Percentiles rank a stretch among this genome's conserved stretches.
Evolutionary conservation across 2,888 invertebrate species (phyloP).

Genomic region (Bursaphelenchus okinawaensis): DNA sequence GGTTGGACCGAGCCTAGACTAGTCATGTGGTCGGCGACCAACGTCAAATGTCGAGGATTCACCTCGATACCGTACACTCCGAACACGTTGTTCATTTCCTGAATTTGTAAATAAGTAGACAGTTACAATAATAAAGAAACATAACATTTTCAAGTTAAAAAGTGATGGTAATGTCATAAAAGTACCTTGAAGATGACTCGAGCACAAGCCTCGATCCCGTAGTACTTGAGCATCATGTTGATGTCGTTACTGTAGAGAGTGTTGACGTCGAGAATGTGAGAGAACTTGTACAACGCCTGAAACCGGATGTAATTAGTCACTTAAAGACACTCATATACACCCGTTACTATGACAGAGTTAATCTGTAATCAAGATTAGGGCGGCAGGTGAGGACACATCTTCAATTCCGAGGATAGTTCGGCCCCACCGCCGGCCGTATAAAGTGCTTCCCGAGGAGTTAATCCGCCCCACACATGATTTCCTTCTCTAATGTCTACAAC

Average conservation of each 20-base stretch:
- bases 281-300: slow-evolving; percentile 78
- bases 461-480: background rate
- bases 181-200: slow-evolving; percentile 75
- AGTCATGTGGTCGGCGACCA: slow-evolving; percentile 97
- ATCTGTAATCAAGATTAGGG: background rate
- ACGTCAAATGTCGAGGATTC: slow-evolving; percentile 81
- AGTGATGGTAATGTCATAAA: slow-evolving; percentile 9
- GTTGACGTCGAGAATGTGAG: slow-evolving; percentile 68
- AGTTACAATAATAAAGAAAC: background rate
- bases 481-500: too few species aligned
- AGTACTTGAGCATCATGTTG: slow-evolving; percentile 73
- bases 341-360: background rate
- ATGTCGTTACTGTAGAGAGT: slow-evolving; percentile 80
- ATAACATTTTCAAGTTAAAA: background rate
- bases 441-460: background rate
- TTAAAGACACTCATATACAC: slow-evolving; percentile 15
- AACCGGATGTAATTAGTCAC: slow-evolving; percentile 24
- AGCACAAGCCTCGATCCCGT: slow-evolving; percentile 92
- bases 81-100: slow-evolving; percentile 89
- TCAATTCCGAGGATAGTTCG: background rate
- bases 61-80: slow-evolving; percentile 93
- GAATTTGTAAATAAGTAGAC: slow-evolving; percentile 21
- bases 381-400: background rate
- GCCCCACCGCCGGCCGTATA: too few species aligned
- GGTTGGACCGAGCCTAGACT: slow-evolving; percentile 82